phyloP scores from a whole-genome alignment of 1,140 invertebrate genomes.

The Dreissena polymorpha region DNA sequence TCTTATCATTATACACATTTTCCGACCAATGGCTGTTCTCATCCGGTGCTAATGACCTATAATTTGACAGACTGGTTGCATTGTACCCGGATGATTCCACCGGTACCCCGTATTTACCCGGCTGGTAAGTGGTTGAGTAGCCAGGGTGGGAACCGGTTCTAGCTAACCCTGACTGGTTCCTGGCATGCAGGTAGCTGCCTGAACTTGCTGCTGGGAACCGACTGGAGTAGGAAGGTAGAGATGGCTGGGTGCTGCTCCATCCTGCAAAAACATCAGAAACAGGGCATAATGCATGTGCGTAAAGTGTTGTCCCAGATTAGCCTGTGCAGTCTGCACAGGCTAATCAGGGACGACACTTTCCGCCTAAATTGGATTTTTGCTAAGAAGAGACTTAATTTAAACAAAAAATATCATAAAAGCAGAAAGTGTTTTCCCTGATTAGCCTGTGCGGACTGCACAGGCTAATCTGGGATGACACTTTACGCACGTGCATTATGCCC shows the following conservation, averaged over 20 bases:
- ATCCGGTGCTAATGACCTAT: slow-evolving; percentile 15
- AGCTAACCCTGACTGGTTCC: slow-evolving; percentile 6
- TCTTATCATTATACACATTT: slow-evolving; percentile 38
- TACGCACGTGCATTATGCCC: too few relatives aligned
- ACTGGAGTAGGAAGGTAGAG: slow-evolving; percentile 32
- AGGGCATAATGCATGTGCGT: background rate
- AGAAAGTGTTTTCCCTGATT: too few relatives aligned
- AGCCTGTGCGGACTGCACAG: too few relatives aligned
- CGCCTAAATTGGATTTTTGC: too few relatives aligned
- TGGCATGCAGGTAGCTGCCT: slow-evolving; percentile 2
- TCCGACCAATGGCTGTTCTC: slow-evolving; percentile 17
- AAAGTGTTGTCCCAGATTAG: too few relatives aligned
- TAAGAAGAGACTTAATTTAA: too few relatives aligned
- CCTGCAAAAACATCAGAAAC: slow-evolving; percentile 22
- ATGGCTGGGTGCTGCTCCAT: slow-evolving; percentile 54
- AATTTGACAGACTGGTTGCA: slow-evolving; percentile 28
- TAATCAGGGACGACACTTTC: too few relatives aligned
- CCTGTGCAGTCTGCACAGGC: too few relatives aligned
- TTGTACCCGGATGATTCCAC: slow-evolving; percentile 42
- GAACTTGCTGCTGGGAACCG: slow-evolving; percentile 32
- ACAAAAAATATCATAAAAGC: too few relatives aligned
- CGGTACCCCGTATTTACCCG: slow-evolving; percentile 58
- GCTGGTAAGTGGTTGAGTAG: slow-evolving; percentile 52
- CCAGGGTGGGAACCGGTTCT: background rate
- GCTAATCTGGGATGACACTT: too few relatives aligned